Base-by-base conservation (phyloP, 2,113 vertebrate species). In the Datnioides undecimradiatus region DNA sequence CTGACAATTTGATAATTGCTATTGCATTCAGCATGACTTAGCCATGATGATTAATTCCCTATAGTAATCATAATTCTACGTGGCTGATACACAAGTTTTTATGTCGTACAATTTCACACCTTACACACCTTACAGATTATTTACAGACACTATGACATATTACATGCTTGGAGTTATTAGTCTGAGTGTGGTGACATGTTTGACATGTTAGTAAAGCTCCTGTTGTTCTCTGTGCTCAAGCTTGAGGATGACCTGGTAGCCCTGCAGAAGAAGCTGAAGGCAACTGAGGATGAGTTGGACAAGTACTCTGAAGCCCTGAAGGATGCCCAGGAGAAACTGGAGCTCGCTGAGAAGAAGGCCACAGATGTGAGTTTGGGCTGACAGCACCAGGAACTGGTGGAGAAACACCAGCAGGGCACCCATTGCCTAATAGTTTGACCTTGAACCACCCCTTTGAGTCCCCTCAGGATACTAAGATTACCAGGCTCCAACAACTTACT, bases 311-410 rank as follows among this genome's bases (percentile, higher is more conserved):
- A 99, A 92, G 97, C 98, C 82, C 95, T 99, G 90, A 99, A 99
- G 95, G 98, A 99, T 94, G 98, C 98, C 86, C 98, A 99, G 95
- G 98, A 99, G 95, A 99, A 99, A 94, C 93, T 99, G 96, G 98
- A 99, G 91, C 91, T 99, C 73, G 98, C 98, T 38, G 98, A 99
- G 93, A 99, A 98, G 95, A 99, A 98, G 89, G 98, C 98, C 93
- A 93, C 96, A 63, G 98, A 99, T 89, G 98, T 99, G 96, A 99
- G 97, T 97, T 76, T 76, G 60, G 54, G 13, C 10, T 31, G 23
- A 73, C 9, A 45, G 43, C 33, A 29, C 38, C 45, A 21, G 13
- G 38, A 49, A 40, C 12, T 27, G 25, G 69, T 66, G 64, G 25
- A 72, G 63, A 65, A 25, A 27, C 41, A 41, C 3, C 29, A 31